phyloP scores from a whole-genome alignment of 2,888 invertebrate species.

The Drosophila cognata region DNA sequence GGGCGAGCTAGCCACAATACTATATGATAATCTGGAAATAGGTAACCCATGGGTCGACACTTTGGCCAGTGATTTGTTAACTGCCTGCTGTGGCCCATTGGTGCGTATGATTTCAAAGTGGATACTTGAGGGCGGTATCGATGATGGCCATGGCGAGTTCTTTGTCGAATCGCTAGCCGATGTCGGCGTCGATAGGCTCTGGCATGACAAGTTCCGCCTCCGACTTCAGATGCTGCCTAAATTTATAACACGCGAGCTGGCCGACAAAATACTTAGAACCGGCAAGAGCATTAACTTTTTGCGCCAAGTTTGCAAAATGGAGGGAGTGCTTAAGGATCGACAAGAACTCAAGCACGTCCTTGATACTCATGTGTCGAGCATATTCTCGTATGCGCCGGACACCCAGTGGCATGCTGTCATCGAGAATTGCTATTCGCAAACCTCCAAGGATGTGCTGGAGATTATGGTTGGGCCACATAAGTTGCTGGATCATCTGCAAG shows the following conservation, averaged over 20 bases:
- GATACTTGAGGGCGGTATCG: conserved; percentile 96
- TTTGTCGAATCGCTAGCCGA: conserved; percentile 95
- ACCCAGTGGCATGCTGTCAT: conserved; percentile 92
- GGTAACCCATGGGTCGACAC: conserved; percentile 91
- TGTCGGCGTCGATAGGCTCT: conserved; percentile 93
- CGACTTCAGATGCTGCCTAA: conserved; percentile 95
- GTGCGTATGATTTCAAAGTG: conserved; percentile 94
- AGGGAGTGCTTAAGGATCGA: conserved; percentile 88
- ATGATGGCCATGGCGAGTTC: conserved; percentile 96
- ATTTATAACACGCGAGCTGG: conserved; percentile 92
- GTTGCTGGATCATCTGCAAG: conserved; percentile 95
- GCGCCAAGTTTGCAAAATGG: conserved; percentile 95
- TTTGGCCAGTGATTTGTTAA: conserved; percentile 87
- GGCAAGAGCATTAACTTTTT: conserved; percentile 98
- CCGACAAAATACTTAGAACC: conserved; percentile 95
- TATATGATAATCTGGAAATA: conserved; percentile 93
- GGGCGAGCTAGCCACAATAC: conserved; percentile 93
- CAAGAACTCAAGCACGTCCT: conserved; percentile 87
- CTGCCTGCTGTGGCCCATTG: conserved; percentile 92
- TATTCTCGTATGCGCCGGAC: conserved; percentile 88
- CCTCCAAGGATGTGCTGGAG: conserved; percentile 93
- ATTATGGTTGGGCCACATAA: conserved; percentile 95
- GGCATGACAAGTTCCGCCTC: conserved; percentile 97
- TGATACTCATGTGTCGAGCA: conserved; percentile 85
- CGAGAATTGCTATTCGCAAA: conserved; percentile 93